Conservation (phyloP, 1,140 invertebrate species). For the Scaptomyza hsui region DNA sequence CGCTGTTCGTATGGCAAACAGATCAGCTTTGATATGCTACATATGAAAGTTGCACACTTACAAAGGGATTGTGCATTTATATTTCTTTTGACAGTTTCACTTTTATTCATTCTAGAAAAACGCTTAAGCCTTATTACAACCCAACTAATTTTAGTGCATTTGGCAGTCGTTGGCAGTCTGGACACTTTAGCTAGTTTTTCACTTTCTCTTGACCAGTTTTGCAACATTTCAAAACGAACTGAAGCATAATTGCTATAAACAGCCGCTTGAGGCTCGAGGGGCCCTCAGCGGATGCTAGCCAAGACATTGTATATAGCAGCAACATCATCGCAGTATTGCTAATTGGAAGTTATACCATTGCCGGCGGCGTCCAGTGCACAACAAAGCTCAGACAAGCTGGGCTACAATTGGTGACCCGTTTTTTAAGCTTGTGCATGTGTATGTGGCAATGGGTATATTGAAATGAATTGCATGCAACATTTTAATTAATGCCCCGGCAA, state of each 20-base stretch:
- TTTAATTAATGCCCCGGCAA: slow-evolving; percentile 36
- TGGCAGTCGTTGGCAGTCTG: not conserved
- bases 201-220: not conserved
- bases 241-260: slow-evolving; percentile 4
- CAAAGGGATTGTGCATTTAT: too few relatives aligned
- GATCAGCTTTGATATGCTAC: too few relatives aligned
- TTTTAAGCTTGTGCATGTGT: not conserved
- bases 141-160: too few relatives aligned
- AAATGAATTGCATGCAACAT: slow-evolving; percentile 34
- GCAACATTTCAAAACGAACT: not conserved
- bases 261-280: not conserved
- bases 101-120: too few relatives aligned
- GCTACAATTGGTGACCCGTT: not conserved
- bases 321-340: not conserved
- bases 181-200: not conserved
- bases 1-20: too few relatives aligned
- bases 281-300: not conserved
- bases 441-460: not conserved
- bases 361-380: not conserved
- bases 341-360: slow-evolving; percentile 6
- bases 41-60: too few relatives aligned
- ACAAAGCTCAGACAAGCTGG: not conserved
- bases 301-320: not conserved
- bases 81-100: not conserved
- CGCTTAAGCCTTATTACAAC: too few relatives aligned